These are phyloP conservation scores for Calidris pugnax DNA, from an alignment of 2,113 vertebrate species.

Conservation along the genomic window DNA sequence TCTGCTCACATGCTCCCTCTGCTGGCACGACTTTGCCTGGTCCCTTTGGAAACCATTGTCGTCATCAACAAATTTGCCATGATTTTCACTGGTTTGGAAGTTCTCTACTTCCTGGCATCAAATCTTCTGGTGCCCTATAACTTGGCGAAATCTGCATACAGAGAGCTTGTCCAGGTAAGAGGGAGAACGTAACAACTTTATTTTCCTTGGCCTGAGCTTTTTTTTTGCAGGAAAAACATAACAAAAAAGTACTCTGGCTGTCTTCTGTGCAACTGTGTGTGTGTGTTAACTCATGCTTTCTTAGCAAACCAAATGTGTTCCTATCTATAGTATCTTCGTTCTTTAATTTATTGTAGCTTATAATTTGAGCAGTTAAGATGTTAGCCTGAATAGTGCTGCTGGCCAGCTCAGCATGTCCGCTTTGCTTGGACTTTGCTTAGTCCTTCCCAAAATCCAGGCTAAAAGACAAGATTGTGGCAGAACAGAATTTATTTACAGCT, in stretches of 20 bases:
- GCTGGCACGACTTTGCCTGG: constrained; percentile 92
- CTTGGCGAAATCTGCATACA: constrained; percentile 95
- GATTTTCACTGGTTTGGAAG: constrained; percentile 98
- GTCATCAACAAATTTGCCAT: constrained; percentile 98
- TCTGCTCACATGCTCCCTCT: constrained; percentile 97
- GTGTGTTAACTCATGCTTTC: not conserved
- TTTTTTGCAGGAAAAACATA: not conserved
- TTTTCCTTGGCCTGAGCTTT: not conserved
- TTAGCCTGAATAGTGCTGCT: not conserved
- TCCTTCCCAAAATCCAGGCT: not conserved
- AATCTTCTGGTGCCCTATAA: constrained; percentile 97
- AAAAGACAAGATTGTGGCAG: not conserved
- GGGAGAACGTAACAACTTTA: accelerated
- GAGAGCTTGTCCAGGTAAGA: constrained; percentile 93
- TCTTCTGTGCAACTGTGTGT: not conserved
- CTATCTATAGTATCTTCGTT: not conserved
- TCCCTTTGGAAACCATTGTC: constrained; percentile 94
- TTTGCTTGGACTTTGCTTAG: not conserved
- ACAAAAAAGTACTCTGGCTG: not conserved
- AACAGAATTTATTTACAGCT: not conserved
- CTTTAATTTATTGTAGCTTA: not conserved
- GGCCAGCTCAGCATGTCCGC: not conserved
- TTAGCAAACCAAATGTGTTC: not conserved
- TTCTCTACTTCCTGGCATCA: constrained; percentile 95
- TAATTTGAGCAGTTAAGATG: not conserved